Base-by-base conservation (phyloP, 2,888 invertebrate genomes). In the Calliphora vomitoria region DNA sequence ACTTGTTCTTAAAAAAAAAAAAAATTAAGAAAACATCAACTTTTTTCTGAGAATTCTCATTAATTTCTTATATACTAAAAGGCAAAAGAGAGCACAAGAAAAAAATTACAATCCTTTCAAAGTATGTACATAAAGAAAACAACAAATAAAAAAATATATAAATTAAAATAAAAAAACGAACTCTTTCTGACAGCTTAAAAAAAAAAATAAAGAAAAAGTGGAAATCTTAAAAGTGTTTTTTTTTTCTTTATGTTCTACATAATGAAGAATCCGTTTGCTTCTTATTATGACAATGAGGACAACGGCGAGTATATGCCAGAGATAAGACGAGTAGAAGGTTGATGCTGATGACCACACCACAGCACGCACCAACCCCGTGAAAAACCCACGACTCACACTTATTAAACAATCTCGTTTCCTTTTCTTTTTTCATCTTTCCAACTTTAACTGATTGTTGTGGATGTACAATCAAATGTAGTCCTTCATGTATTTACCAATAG, bases 21-120 rank as follows among this genome's bases (percentile, higher is more conserved):
- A 50, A 53, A 35, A 55, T 53, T 35, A 82, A 75, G 50, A 83
- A 76, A 76, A 55, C 47, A 50, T 62, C 47, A 68, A 74, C 13
- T 69, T 64, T 81, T n/a, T 85, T 75, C 75, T 82, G 53, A 79
- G 64, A 79, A 87, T 85, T 82, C 87, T 87, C 87, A 87, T 87
- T 87, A 85, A 87, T 87, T 87, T 87, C 79, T 87, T 87, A 82
- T 85, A 55, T 82, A 74, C 68, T 47, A 69, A 50, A 18, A 53
- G n/a, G 72, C 47, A 84, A 79, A 74, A 62, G 55, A n/a, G 60
- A 47, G 66, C 62, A 15, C 25, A 44, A 20, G 41, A n/a, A 79
- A 69, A 76, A 75, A 85, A 83, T 68, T 83, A 66, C 86, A 87
- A 87, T 87, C 86, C 86, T 87, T 87, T 87, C 69, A 75, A 71